Percentiles rank a stretch among this genome's conserved stretches.
Evolutionary conservation across 2,113 vertebrate genomes (phyloP).

Genomic region (Chitala chitala): DNA sequence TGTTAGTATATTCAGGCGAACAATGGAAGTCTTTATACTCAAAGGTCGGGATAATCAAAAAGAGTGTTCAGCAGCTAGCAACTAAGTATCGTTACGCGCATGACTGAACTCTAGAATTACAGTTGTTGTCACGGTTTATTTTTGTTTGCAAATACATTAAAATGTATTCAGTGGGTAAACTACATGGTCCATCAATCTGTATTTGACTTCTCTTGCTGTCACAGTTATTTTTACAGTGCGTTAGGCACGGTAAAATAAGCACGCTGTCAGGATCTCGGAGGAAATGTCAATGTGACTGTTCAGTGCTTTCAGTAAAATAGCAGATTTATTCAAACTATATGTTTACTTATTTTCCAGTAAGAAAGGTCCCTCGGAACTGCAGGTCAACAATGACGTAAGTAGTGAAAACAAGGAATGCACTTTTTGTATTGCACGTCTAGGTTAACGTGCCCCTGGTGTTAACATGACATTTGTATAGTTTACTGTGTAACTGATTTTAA

Average conservation of each 20-base stretch:
- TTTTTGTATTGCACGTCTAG: background rate
- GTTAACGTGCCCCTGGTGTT: background rate
- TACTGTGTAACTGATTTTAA: too few relatives aligned
- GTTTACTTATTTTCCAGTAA: conserved; percentile 56
- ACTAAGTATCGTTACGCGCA: too few relatives aligned
- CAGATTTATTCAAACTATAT: background rate
- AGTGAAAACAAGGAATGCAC: background rate
- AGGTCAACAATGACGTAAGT: conserved; percentile 73
- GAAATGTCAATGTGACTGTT: background rate
- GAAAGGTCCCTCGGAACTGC: conserved; percentile 68
- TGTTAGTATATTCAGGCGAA: background rate
- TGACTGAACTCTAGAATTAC: too few relatives aligned
- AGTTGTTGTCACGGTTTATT: too few relatives aligned
- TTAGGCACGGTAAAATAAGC: background rate
- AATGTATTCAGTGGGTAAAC: too few relatives aligned
- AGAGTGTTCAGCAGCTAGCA: background rate
- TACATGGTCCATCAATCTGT: too few relatives aligned
- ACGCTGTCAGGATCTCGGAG: background rate
- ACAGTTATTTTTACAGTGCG: too few relatives aligned
- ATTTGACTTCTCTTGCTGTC: too few relatives aligned
- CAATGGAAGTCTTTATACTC: background rate
- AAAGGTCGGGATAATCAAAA: background rate
- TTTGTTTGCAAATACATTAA: too few relatives aligned
- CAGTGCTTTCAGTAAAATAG: background rate
- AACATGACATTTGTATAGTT: background rate